A percentile compares a stretch with the other conserved stretches of the same genome.
Conservation (phyloP, 2,113 vertebrate species). For the Aegotheles bennettii region DNA sequence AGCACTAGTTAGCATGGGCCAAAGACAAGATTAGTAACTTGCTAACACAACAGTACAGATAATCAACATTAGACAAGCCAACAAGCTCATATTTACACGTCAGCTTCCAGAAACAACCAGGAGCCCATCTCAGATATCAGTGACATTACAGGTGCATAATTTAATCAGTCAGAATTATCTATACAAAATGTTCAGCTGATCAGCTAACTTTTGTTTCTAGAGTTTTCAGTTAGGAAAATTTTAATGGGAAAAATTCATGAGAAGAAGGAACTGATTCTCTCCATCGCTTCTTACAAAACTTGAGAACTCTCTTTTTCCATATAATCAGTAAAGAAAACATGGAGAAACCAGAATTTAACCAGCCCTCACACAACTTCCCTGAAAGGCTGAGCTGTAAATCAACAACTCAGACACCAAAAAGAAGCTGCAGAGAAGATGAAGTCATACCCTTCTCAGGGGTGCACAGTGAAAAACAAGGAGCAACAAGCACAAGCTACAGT, state of each 20-base stretch:
- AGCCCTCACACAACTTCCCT: background rate
- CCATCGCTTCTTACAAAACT: background rate
- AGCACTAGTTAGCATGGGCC: background rate
- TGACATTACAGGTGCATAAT: background rate
- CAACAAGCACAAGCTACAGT: background rate
- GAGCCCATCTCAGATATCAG: background rate
- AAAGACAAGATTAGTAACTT: background rate
- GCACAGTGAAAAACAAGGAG: background rate
- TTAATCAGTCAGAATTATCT: background rate
- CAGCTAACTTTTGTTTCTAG: background rate
- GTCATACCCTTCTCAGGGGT: background rate
- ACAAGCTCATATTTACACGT: background rate
- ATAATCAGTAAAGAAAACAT: background rate
- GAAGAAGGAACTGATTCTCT: background rate
- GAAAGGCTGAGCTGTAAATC: background rate
- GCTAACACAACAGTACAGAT: background rate
- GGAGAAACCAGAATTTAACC: background rate
- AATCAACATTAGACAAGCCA: background rate
- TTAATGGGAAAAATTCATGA: background rate
- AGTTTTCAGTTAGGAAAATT: background rate
- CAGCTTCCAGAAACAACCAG: background rate
- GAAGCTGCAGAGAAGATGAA: background rate
- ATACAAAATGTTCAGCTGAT: background rate
- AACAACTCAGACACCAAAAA: background rate
- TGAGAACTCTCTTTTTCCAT: background rate